Evolutionary conservation across 2,888 invertebrate genomes (phyloP), one percentile per base, ranked within the genome.

Genomic region (Camponotus fellah): DNA sequence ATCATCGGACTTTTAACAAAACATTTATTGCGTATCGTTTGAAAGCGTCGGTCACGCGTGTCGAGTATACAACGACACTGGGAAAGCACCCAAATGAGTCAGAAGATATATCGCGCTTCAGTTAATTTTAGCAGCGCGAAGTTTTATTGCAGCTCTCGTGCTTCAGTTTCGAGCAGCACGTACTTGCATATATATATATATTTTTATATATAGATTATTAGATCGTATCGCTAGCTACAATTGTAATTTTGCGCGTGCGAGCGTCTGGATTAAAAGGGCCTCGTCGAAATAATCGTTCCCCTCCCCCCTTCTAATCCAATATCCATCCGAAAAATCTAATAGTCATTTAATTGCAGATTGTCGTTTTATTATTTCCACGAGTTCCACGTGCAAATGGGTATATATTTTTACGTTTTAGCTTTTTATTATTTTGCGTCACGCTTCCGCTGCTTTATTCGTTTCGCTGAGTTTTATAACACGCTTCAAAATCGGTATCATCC

Each of bases 401-500:
- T 37, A 34, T 60, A 79, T 60, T 79, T 72, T 72, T 79, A 71
- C 32, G 71, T 79, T 79, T 69, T 58, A 34, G 58, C 58, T 69
- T 79, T 49, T 79, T 71, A 79, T 69, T 69, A 49, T 60, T 79
- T 79, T 71, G 60, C 79, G 72, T 60, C 71, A 79, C 79, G 71
- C 72, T 79, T 71, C 79, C 79, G 58, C 71, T 79, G 58, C 58
- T 71, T 71, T 60, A 60, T 71, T 60, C 72, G 79, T 79, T 71
- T 71, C 60, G 79, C 46, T 60, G 79, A 46, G 72, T 79, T 79
- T 79, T 79, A 79, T 79, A 79, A 60, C 72, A 49, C 37, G 60
- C 79, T 79, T 71, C 72, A 71, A 79, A 79, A 79, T 79, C 79
- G 60, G 79, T 71, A 79, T 72, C 79, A 62, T 79, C 72, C 72